phyloP scores from a whole-genome alignment of 53 echinoderm and acorn worm species.

The Zoroaster sp. region DNA sequence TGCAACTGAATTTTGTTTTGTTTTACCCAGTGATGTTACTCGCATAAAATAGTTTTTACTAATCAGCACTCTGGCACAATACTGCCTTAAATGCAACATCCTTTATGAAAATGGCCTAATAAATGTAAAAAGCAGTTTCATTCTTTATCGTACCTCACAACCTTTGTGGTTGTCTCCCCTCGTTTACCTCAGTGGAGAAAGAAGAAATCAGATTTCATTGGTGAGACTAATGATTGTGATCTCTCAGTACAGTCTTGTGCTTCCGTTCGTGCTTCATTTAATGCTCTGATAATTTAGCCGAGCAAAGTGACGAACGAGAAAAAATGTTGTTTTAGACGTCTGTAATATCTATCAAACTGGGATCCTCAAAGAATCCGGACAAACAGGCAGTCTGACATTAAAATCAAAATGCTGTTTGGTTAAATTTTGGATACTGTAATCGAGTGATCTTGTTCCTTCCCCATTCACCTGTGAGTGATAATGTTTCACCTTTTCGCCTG shows the following conservation, averaged over 20 bases:
- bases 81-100: neutral
- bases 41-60: neutral
- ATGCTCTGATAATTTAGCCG: conserved; percentile 14
- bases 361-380: neutral
- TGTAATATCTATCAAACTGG: neutral
- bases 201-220: neutral
- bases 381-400: neutral
- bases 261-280: conserved; percentile 20
- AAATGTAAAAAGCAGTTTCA: neutral
- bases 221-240: neutral
- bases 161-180: neutral
- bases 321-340: neutral
- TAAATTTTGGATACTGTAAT: neutral
- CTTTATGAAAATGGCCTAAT: neutral
- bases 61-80: neutral
- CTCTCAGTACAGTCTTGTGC: neutral
- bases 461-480: neutral
- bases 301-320: conserved; percentile 25
- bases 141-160: neutral
- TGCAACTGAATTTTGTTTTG: no score
- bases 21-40: neutral
- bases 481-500: no score
- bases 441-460: neutral
- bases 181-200: neutral
- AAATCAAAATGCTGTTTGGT: neutral